Conservation (phyloP, 1,140 invertebrate genomes). For the Zaprionus capensis region DNA sequence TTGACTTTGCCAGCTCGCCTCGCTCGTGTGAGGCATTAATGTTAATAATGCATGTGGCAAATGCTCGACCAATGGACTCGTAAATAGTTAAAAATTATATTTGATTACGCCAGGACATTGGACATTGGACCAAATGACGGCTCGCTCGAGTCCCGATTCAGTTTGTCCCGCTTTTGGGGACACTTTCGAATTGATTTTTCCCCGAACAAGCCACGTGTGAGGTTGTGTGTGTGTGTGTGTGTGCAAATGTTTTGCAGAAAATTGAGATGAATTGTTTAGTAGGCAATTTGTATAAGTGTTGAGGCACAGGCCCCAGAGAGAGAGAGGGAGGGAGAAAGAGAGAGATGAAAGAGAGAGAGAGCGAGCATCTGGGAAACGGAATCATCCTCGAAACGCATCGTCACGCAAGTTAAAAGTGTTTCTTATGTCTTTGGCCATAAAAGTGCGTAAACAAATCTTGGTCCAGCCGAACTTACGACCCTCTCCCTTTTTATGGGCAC, state of each 20-base stretch:
- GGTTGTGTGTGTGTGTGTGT: not conserved
- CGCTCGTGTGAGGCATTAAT: constrained; percentile 66
- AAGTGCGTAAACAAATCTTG: constrained; percentile 51
- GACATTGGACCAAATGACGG: constrained; percentile 30
- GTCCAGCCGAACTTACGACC: constrained; percentile 8
- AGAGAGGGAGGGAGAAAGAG: not conserved
- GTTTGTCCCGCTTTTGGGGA: constrained; percentile 9
- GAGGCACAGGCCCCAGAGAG: constrained; percentile 8
- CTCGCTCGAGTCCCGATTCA: not conserved
- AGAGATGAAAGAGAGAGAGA: not conserved
- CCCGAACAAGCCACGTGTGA: not conserved
- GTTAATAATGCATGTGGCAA: constrained; percentile 72
- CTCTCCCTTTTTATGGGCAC: constrained; percentile 20
- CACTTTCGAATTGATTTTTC: constrained; percentile 63
- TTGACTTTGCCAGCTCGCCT: constrained; percentile 33
- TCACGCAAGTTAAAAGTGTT: constrained; percentile 38
- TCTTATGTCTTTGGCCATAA: constrained; percentile 37
- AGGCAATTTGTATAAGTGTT: constrained; percentile 70
- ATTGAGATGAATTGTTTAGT: constrained; percentile 76
- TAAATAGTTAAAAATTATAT: constrained; percentile 82
- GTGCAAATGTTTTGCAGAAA: constrained; percentile 37
- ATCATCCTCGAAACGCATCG: not conserved
- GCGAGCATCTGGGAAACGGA: not conserved
- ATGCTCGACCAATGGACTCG: constrained; percentile 65
- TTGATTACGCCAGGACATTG: constrained; percentile 57